These are phyloP conservation scores for Mesaphorura yosii DNA, from an alignment of 1,140 invertebrate genomes.

Conservation along the genomic window DNA sequence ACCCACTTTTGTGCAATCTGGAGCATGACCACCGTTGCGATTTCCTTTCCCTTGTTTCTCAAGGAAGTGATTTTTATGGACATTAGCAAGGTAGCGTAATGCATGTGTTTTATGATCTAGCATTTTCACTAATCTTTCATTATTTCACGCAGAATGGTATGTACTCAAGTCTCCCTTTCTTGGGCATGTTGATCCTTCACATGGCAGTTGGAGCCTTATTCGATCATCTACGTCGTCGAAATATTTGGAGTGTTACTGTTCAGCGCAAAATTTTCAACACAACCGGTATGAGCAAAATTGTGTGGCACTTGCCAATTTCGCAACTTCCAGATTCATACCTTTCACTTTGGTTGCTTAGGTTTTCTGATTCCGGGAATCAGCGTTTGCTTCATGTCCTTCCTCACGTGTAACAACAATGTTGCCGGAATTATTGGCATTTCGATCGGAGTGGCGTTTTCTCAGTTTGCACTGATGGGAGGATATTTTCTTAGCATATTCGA, in stretches of 20 bases:
- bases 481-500: constrained; percentile 33
- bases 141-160: constrained; percentile 42
- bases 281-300: constrained; percentile 23
- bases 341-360: constrained; percentile 19
- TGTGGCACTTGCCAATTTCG: background rate
- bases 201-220: constrained; percentile 28
- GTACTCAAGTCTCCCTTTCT: constrained; percentile 45
- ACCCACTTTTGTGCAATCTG: constrained; percentile 50
- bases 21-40: constrained; percentile 48
- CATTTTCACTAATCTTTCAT: background rate
- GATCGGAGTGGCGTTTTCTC: constrained; percentile 23
- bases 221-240: constrained; percentile 28
- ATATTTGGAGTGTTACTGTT: constrained; percentile 26
- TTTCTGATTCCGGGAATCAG: constrained; percentile 1
- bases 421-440: constrained; percentile 25
- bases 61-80: constrained; percentile 46
- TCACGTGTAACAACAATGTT: constrained; percentile 24
- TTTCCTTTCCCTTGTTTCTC: constrained; percentile 48
- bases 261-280: constrained; percentile 34
- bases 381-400: constrained; percentile 1
- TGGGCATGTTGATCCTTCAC: constrained; percentile 34
- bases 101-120: background rate
- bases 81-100: constrained; percentile 39
- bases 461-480: constrained; percentile 33
- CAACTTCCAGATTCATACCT: background rate